Percentiles rank a stretch among this genome's conserved stretches.
These are phyloP conservation scores for Tachysurus fulvidraco DNA, from an alignment of 2,113 vertebrate species.

Conservation along the genomic window DNA sequence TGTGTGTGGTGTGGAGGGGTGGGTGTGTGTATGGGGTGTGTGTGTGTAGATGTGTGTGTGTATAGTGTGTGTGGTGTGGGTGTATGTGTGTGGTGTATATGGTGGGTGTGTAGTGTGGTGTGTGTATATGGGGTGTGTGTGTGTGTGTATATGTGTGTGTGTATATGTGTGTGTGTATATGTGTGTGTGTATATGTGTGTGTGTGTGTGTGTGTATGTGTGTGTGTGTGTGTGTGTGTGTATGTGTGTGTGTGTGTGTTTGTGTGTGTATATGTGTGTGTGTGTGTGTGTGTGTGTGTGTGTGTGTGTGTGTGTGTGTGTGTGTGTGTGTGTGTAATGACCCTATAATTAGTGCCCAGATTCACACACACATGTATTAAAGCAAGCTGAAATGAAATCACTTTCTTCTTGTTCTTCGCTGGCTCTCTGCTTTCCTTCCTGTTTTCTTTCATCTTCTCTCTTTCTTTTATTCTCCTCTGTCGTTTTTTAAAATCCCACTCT, in stretches of 20 bases:
- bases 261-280: background rate
- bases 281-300: background rate
- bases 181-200: background rate
- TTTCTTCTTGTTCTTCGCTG: background rate
- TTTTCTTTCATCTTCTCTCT: slow-evolving; percentile 1
- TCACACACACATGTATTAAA: background rate
- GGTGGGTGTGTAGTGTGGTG: background rate
- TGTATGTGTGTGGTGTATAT: background rate
- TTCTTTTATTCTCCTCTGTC: background rate
- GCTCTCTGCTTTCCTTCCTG: background rate
- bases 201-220: background rate
- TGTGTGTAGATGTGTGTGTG: background rate
- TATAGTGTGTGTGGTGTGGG: background rate
- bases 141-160: background rate
- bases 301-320: background rate
- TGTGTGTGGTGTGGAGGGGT: background rate
- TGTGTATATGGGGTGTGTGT: background rate
- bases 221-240: background rate
- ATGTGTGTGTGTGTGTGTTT: background rate
- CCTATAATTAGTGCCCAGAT: background rate
- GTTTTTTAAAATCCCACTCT: slow-evolving; percentile 1
- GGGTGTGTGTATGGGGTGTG: background rate
- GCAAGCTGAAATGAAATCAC: background rate
- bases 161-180: background rate
- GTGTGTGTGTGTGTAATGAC: background rate